Evolutionary conservation across 2,797 vertebrate species (phyloP).

Genomic region (Paramormyrops hopkinsi): DNA sequence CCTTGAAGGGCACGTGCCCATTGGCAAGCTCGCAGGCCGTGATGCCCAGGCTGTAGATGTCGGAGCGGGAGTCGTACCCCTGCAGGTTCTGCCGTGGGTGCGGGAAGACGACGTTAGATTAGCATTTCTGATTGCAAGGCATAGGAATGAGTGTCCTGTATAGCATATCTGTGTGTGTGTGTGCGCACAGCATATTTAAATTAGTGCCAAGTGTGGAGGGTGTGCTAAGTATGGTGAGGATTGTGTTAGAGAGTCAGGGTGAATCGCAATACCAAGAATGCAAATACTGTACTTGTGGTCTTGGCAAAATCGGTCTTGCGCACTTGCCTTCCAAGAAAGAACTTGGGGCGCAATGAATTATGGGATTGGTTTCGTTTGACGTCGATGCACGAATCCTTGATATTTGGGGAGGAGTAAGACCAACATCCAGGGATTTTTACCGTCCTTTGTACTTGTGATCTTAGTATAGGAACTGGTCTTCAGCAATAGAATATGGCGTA

Average conservation of each 20-base stretch:
- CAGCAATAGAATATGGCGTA: neutral
- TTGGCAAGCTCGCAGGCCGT: slow-evolving; percentile 96
- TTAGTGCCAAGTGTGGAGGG: neutral
- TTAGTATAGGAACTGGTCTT: neutral
- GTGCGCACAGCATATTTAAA: neutral
- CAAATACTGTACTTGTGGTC: neutral
- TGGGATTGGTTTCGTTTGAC: neutral
- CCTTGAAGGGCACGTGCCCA: slow-evolving; percentile 95
- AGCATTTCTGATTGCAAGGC: neutral
- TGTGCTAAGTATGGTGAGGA: neutral
- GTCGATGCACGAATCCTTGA: neutral
- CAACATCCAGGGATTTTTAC: neutral
- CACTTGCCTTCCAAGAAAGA: neutral
- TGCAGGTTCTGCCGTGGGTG: slow-evolving; percentile 76
- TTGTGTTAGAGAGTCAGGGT: neutral
- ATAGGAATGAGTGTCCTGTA: neutral
- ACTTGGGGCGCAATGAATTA: neutral
- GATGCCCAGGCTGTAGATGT: slow-evolving; percentile 97
- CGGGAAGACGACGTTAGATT: neutral
- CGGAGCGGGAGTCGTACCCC: slow-evolving; percentile 91
- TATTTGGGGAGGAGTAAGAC: neutral
- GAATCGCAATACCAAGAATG: neutral
- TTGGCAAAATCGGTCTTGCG: no score
- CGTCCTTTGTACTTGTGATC: neutral
- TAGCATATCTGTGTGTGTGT: no score